These are phyloP conservation scores for Erebia aethiops DNA, from an alignment of 2,888 invertebrate genomes.

Conservation along the genomic window DNA sequence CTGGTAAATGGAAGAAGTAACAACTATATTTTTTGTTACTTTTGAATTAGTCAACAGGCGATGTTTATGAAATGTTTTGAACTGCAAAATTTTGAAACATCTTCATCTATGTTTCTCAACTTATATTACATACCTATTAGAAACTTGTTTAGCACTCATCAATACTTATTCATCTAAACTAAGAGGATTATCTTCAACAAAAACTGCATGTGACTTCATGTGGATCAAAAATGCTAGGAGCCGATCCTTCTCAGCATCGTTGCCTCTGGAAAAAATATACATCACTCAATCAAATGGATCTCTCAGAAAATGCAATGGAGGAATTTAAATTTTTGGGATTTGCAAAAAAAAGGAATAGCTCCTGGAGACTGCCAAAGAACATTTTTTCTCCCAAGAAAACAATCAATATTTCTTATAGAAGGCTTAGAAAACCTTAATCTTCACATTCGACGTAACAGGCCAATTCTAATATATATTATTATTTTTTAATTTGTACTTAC, in stretches of 20 bases:
- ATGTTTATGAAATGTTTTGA: too few species aligned
- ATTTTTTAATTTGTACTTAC: slow-evolving; percentile 54
- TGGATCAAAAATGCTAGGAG: slow-evolving; percentile 67
- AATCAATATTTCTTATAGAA: too few species aligned
- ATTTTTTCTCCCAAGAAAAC: too few species aligned
- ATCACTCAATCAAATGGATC: too few species aligned
- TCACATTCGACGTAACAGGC: neutral
- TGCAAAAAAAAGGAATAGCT: too few species aligned
- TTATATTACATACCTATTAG: neutral
- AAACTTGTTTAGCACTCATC: slow-evolving; percentile 2
- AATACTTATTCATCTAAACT: slow-evolving; percentile 52
- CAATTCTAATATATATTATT: neutral
- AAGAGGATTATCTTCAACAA: slow-evolving; percentile 50
- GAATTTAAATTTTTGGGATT: too few species aligned
- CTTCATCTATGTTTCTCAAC: neutral
- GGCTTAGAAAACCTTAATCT: too few species aligned
- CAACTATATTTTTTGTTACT: neutral
- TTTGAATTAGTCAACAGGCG: neutral
- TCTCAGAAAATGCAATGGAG: too few species aligned
- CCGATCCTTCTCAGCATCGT: slow-evolving; percentile 62
- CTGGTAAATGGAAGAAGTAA: neutral
- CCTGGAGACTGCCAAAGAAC: too few species aligned
- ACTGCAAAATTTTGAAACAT: neutral
- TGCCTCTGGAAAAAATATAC: slow-evolving; percentile 50
- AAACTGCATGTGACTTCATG: slow-evolving; percentile 58